Base-by-base conservation (phyloP, 2,888 invertebrate species). In the Parnassius apollo region DNA sequence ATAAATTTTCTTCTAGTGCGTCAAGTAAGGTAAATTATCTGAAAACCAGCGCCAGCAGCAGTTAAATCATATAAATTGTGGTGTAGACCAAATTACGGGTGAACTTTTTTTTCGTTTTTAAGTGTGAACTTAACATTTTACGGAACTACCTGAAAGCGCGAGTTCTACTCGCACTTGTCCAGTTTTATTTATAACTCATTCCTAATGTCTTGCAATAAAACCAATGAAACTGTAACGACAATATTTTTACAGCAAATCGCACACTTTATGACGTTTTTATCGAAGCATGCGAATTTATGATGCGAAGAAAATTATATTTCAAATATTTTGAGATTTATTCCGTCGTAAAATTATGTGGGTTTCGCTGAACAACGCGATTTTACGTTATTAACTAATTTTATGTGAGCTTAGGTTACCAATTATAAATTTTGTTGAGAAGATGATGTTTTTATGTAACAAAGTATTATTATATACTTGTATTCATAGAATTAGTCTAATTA, bases 301-400 rank as follows among this genome's bases (percentile, higher is more conserved):
- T 42, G 18, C 59, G 48, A 12, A 51, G 59, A 48, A 48, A 53
- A 18, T 59, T 54, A 54, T 45, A 48, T 46, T 48, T 42, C 53
- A 48, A 45, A 52, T 53, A 46, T 59, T 53, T 18, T 53, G 42
- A 54, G 59, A 59, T 59, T 22, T 46, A 59, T 48, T 59, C 18
- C 18, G 59, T 59, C 59, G 35, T 59, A 53, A 53, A 59, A 59
- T 46, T 53, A 25, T 45, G n/a, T 48, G n/a, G 45, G 52, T 42
- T 46, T 48, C 35, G 12, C 45, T 12, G 13, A 49, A 46, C 46
- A n/a, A 12, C 46, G 9, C 10, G 11, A n/a, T 46, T 46, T 46
- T 8, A 46, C 46, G 10, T 46, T 11, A 12, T n/a, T 46, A 9
- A 12, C n/a, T 46, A 46, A 46, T 46, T 46, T 46, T 46, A 46